Evolutionary conservation across 2,797 vertebrate genomes (phyloP).

Genomic region (Cirrhinus mrigala): DNA sequence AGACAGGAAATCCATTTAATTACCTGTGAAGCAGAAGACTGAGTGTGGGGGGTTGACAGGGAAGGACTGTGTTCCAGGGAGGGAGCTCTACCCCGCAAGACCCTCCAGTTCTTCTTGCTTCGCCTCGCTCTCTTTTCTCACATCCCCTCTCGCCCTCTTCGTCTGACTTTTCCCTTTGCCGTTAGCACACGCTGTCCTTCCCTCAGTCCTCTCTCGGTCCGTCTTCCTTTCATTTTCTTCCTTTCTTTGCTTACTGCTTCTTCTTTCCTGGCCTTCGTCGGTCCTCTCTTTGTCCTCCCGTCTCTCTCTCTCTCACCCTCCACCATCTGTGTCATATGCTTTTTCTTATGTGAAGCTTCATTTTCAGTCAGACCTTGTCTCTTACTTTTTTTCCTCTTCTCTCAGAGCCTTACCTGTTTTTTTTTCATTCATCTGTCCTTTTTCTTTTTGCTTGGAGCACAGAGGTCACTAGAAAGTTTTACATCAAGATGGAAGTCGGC

Average conservation of each 20-base stretch:
- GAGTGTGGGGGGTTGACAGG: conserved; percentile 90
- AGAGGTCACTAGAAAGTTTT: conserved; percentile 42
- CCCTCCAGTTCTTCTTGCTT: conserved; percentile 55
- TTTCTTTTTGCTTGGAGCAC: conserved; percentile 33
- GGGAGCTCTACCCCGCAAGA: conserved; percentile 61
- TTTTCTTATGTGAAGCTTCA: conserved; percentile 39
- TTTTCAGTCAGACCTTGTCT: conserved; percentile 50
- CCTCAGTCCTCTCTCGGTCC: conserved; percentile 44
- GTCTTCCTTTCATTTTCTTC: conserved; percentile 49
- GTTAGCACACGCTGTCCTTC: conserved; percentile 48
- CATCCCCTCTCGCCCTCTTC: conserved; percentile 26
- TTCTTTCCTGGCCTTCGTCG: conserved; percentile 33
- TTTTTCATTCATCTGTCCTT: conserved; percentile 32
- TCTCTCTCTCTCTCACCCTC: conserved; percentile 10
- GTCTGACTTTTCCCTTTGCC: conserved; percentile 47
- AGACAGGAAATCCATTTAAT: conserved; percentile 99
- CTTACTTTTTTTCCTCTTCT: conserved; percentile 12
- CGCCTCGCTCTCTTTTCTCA: conserved; percentile 16
- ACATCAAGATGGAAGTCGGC: conserved; percentile 29
- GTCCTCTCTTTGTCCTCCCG: conserved; percentile 33
- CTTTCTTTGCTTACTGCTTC: conserved; percentile 36
- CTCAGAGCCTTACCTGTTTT: conserved; percentile 15
- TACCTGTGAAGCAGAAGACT: conserved; percentile 98
- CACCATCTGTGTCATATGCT: conserved; percentile 51
- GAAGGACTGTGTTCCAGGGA: conserved; percentile 85